Conservation (phyloP, 2,113 vertebrate genomes). For the Pollachius pollachius region DNA sequence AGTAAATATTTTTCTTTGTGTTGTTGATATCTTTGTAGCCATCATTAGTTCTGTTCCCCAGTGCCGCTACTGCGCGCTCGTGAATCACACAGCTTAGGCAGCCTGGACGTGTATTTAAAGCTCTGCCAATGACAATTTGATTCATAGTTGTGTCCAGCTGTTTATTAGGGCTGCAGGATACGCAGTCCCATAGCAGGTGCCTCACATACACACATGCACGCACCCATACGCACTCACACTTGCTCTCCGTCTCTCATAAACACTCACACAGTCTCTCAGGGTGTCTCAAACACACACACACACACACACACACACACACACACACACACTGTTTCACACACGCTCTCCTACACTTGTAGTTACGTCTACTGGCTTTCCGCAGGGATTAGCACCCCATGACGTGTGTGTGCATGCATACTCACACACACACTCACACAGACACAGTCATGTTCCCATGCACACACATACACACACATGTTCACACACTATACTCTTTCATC, state of each 20-base stretch:
- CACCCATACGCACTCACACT: background rate
- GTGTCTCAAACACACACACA: slow-evolving; percentile 1
- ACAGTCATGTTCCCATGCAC: no score
- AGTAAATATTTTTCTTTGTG: slow-evolving; percentile 20
- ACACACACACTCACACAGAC: background rate
- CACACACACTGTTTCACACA: background rate
- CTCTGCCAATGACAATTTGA: slow-evolving; percentile 7
- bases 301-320: background rate
- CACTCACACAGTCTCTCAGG: background rate
- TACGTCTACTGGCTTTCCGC: background rate
- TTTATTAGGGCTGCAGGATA: slow-evolving; percentile 22
- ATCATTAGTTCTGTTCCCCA: background rate
- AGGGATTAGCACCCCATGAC: slow-evolving; percentile 9
- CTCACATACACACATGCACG: slow-evolving; percentile 14
- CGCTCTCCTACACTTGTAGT: background rate
- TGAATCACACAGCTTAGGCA: background rate
- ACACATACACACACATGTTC: background rate
- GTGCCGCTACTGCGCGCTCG: background rate
- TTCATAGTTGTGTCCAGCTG: background rate
- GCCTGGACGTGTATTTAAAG: background rate
- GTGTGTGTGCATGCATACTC: slow-evolving; percentile 7
- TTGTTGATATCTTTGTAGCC: background rate
- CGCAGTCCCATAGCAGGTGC: background rate
- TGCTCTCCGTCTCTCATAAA: background rate
- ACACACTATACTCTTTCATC: slow-evolving; percentile 25